Conservation (phyloP, 2,888 invertebrate species). For the Agonopterix subpropinquella region DNA sequence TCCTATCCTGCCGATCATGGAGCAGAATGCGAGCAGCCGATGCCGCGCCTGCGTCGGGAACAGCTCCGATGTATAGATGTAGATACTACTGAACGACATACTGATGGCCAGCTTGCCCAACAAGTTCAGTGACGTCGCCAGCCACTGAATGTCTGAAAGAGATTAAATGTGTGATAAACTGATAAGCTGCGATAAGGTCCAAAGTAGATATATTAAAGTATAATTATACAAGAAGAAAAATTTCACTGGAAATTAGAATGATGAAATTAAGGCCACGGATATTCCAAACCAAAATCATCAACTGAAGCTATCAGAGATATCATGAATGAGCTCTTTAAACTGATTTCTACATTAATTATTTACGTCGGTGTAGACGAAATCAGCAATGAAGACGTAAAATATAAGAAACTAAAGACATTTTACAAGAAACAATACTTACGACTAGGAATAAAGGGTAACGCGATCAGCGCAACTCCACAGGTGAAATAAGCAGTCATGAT, state of each 20-base stretch:
- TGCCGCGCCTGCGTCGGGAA: slow-evolving; percentile 80
- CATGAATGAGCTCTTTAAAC: no score
- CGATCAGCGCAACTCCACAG: slow-evolving; percentile 73
- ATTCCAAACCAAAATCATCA: no score
- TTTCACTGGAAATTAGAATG: no score
- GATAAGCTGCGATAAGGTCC: no score
- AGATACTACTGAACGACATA: slow-evolving; percentile 65
- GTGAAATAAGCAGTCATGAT: slow-evolving; percentile 74
- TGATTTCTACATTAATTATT: no score
- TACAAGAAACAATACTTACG: slow-evolving; percentile 44
- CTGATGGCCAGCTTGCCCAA: slow-evolving; percentile 64
- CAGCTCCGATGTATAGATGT: slow-evolving; percentile 79
- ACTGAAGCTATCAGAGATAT: no score
- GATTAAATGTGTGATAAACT: background rate
- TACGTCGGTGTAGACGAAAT: no score
- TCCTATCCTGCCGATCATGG: slow-evolving; percentile 79
- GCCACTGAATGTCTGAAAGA: slow-evolving; percentile 49
- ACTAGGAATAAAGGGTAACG: slow-evolving; percentile 74
- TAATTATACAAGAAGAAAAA: no score
- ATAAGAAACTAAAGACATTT: no score
- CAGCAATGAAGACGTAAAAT: no score
- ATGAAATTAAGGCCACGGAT: no score
- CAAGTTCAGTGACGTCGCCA: slow-evolving; percentile 69
- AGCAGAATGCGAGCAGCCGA: slow-evolving; percentile 78
- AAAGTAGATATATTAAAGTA: no score